phyloP scores from a whole-genome alignment of 2,797 vertebrate genomes.

The Anomalospiza imberbis region DNA sequence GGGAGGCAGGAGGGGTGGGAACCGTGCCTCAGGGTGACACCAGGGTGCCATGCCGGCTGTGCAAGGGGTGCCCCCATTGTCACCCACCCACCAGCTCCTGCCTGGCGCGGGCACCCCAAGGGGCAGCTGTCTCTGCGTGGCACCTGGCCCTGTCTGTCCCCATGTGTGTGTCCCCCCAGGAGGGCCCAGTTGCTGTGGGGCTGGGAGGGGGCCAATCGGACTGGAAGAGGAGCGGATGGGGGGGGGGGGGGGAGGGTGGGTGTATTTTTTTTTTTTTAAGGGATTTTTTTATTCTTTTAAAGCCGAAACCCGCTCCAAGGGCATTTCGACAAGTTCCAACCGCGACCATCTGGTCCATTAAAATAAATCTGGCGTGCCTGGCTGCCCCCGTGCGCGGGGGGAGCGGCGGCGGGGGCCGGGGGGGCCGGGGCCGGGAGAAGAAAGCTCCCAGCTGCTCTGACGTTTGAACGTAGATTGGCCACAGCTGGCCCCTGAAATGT shows the following conservation, averaged over 20 bases:
- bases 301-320: background rate
- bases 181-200: conserved; percentile 19
- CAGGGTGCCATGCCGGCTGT: accelerated
- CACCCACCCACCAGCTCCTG: background rate
- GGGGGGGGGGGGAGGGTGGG: too few relatives aligned
- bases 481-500: conserved; percentile 69
- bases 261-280: background rate
- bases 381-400: background rate
- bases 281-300: background rate
- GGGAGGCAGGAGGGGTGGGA: background rate
- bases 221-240: background rate
- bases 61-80: background rate
- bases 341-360: conserved; percentile 67
- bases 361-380: conserved; percentile 56
- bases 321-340: conserved; percentile 64
- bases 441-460: conserved; percentile 70
- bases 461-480: conserved; percentile 64
- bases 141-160: conserved; percentile 62
- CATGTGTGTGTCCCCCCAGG: background rate
- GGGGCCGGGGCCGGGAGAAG: background rate
- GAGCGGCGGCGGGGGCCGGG: background rate
- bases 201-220: background rate
- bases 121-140: background rate
- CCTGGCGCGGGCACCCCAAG: background rate
- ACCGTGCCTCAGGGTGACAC: background rate